Percentiles rank a stretch among this genome's conserved stretches.
Conservation (phyloP, 2,797 vertebrate genomes). For the Buceros bicornis region DNA sequence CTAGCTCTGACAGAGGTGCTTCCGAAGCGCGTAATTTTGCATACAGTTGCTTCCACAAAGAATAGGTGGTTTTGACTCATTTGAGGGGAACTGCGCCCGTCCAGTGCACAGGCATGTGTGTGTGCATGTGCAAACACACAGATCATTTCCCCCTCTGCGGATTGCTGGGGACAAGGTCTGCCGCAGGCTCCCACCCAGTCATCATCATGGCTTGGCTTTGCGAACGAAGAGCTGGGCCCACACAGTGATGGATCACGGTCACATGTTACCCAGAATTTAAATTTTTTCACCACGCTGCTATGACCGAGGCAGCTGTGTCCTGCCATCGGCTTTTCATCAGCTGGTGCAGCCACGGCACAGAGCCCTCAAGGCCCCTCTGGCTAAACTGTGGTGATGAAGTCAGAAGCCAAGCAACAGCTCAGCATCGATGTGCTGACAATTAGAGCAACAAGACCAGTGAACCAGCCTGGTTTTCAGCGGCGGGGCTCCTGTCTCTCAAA, state of each 20-base stretch:
- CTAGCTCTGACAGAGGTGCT: neutral
- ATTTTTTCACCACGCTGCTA: neutral
- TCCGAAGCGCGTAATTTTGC: neutral
- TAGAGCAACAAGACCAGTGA: neutral
- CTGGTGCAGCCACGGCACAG: accelerated
- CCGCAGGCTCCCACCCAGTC: neutral
- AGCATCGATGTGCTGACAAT: neutral
- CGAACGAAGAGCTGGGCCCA: too few species aligned
- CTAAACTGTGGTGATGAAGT: neutral
- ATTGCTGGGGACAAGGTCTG: neutral
- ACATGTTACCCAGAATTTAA: accelerated
- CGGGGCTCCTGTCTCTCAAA: neutral
- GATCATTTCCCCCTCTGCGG: neutral
- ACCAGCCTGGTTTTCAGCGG: neutral
- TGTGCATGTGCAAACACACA: too few species aligned
- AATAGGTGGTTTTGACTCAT: neutral
- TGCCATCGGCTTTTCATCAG: neutral
- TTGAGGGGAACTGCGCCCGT: accelerated
- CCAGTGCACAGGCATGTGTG: neutral
- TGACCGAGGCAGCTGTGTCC: neutral
- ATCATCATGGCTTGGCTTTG: too few species aligned
- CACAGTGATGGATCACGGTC: neutral
- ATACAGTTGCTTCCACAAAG: neutral
- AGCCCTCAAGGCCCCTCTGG: neutral
- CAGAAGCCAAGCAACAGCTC: neutral